Base-by-base conservation (phyloP, 2,797 vertebrate genomes). In the Pelochelys cantorii region DNA sequence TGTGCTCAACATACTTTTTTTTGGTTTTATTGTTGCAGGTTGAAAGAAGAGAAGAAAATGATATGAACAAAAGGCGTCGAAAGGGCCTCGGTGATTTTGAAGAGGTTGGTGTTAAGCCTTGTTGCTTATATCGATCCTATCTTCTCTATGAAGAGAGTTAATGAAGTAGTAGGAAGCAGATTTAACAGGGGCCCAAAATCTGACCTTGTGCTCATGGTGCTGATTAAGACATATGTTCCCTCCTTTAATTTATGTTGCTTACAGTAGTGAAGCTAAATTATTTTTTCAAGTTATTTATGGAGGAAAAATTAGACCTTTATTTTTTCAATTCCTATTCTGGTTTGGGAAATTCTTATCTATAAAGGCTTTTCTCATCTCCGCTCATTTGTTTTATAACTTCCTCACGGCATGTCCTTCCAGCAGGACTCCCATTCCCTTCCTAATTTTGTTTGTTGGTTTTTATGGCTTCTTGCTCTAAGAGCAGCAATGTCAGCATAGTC, bases 61-160 rank as follows among this genome's bases (percentile, higher is more conserved):
- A 99, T 88, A 97, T 98, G 93, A 98, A 98, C 97, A 99, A 99
- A 97, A 98, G 99, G 93, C 98, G 99, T 92, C 97, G 99, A 79
- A 99, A 98, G 94, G 98, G 98, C 86, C 93, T 98, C 55, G 95
- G 95, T 91, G 98, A 98, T 96, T 96, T 99, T 88, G 98, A 99
- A 60, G 98, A 99, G 99, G 99, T 99, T 85, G 57, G 98, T 98
- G 88, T 34, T 81, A 54, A 37, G 65, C 12, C 3, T 12, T 83
- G 29, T 86, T 53, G 3, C 3, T 48, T 13, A 2, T 2, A 1
- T n/a, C 56, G 13, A 77, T 4, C 31, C n/a, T 29, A 31, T 37
- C 90, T 5, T 42, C n/a, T 48, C 74, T 18, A 20, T 18, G 89
- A 55, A 27, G 22, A 48, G 22, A 78, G 60, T 81, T 93, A 82